These are phyloP conservation scores for Bubo scandiacus DNA, from an alignment of 2,113 vertebrate species.

Conservation along the genomic window DNA sequence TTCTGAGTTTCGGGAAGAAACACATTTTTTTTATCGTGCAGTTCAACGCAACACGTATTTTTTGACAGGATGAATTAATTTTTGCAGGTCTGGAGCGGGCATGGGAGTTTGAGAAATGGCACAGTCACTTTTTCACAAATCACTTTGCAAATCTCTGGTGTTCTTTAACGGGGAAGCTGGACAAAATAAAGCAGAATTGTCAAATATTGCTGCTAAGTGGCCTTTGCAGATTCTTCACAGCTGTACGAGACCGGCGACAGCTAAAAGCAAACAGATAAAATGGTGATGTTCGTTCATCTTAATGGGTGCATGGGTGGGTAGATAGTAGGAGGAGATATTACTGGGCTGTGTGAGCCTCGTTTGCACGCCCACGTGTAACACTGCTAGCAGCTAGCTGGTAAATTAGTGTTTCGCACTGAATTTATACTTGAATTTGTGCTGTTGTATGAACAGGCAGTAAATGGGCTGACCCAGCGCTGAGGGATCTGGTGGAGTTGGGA, in stretches of 20 bases:
- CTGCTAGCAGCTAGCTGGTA: background rate
- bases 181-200: background rate
- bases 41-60: fast-evolving
- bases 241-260: background rate
- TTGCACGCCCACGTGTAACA: fast-evolving
- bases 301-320: fast-evolving
- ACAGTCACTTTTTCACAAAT: background rate
- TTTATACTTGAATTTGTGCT: background rate
- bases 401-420: background rate
- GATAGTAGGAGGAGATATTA: background rate
- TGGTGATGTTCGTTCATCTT: background rate
- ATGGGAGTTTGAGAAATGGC: background rate
- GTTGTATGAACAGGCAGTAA: background rate
- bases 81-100: background rate
- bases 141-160: background rate
- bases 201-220: background rate
- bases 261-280: background rate
- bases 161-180: background rate
- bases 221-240: background rate
- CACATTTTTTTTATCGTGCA: background rate
- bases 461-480: background rate
- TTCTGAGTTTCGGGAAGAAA: background rate
- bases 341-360: background rate
- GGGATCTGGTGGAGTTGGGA: too few species aligned
- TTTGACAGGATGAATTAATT: background rate